phyloP scores from a whole-genome alignment of 2,797 vertebrate genomes.

The Danio jaintianensis region DNA sequence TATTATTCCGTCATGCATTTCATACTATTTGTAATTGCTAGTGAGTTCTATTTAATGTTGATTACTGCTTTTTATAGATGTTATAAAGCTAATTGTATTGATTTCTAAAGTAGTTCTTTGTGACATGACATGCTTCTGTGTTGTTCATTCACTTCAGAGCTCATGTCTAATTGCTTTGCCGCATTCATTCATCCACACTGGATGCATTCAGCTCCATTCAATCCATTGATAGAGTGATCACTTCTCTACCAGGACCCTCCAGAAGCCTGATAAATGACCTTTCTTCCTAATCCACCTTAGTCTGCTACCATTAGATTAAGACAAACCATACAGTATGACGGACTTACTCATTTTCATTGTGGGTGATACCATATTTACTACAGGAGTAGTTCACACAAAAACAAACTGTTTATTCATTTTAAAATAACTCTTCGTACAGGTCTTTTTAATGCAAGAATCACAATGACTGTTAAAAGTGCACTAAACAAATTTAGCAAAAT shows the following conservation, averaged over 20 bases:
- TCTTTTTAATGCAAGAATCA: too few relatives aligned
- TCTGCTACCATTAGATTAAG: not conserved
- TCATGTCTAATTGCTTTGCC: not conserved
- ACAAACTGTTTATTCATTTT: not conserved
- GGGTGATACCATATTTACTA: not conserved
- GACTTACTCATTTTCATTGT: not conserved
- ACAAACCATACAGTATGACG: not conserved
- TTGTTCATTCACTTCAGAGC: not conserved
- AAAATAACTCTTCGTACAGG: too few relatives aligned
- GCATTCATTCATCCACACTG: constrained; percentile 1
- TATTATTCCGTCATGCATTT: not conserved
- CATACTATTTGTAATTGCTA: not conserved
- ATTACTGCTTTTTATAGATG: not conserved
- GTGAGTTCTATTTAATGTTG: not conserved
- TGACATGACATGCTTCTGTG: not conserved
- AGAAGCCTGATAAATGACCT: not conserved
- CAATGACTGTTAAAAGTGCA: too few relatives aligned
- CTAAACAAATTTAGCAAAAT: too few relatives aligned
- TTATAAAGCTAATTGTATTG: not conserved
- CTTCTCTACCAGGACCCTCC: not conserved
- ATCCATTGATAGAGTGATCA: not conserved
- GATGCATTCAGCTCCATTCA: not conserved
- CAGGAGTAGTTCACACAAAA: not conserved
- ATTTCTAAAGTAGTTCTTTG: not conserved
- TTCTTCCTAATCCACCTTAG: not conserved